Evolutionary conservation across 2,888 invertebrate genomes (phyloP).

Genomic region (Dorcus hopei): DNA sequence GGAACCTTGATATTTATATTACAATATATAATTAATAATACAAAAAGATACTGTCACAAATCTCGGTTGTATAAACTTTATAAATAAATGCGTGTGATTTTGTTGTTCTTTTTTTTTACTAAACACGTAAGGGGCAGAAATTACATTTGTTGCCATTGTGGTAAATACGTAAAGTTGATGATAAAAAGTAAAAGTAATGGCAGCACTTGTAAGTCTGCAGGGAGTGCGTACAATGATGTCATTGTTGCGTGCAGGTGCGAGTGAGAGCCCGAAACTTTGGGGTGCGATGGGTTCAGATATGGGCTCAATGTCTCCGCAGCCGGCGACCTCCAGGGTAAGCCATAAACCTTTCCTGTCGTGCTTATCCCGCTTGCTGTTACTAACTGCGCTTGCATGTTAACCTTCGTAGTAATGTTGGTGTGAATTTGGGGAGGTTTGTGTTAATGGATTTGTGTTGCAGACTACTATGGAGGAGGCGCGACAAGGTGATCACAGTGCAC

Average conservation of each 20-base stretch:
- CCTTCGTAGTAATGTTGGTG: not conserved
- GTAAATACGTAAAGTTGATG: constrained; percentile 1
- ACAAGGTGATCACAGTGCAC: constrained; percentile 70
- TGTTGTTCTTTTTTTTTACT: constrained; percentile 21
- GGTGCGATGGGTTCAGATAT: constrained; percentile 53
- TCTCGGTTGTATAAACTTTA: no score
- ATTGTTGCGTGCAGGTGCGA: constrained; percentile 54
- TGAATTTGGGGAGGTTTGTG: not conserved
- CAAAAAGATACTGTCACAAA: no score
- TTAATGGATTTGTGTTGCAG: constrained; percentile 48
- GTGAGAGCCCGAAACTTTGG: constrained; percentile 56
- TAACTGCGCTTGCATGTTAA: constrained; percentile 34
- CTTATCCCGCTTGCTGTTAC: constrained; percentile 39
- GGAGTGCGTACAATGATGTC: constrained; percentile 48
- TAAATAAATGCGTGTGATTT: no score
- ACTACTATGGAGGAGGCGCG: constrained; percentile 72
- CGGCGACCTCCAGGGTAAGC: constrained; percentile 62
- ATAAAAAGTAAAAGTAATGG: constrained; percentile 10
- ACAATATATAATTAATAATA: no score
- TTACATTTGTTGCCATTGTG: constrained; percentile 31
- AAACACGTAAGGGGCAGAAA: constrained; percentile 40
- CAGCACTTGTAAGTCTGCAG: constrained; percentile 49
- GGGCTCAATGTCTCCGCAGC: constrained; percentile 54
- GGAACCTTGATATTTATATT: no score
- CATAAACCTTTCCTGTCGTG: constrained; percentile 35